Base-by-base conservation (phyloP, 2,888 invertebrate species). In the Parasteatoda lunata region DNA sequence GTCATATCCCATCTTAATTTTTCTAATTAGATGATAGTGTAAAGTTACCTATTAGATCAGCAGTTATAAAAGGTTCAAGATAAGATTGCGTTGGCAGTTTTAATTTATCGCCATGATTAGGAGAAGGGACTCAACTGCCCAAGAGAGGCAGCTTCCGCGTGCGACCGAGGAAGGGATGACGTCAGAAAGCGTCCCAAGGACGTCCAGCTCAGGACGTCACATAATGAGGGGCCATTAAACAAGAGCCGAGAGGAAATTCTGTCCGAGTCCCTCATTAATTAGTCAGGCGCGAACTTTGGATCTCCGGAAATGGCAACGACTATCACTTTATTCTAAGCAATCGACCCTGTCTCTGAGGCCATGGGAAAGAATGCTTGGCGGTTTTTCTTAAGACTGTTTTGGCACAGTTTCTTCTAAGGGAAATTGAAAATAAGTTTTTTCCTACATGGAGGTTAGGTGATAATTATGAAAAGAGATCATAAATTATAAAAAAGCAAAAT, bases 151-250 rank as follows among this genome's bases (percentile, higher is more conserved):
- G 75, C 64, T 82, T 82, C 82, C 82, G 69, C 77, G 71, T 45
- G 69, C 45, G 71, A 15, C 48, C 30, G 48, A 48, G 70, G 49
- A 70, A 7, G 49, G n/a, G 7, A 13, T 77, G 77, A 77, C 83
- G 83, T 83, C 83, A 83, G 65, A 47, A 64, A 76, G 49, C 6
- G 77, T 77, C 69, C 72, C 81, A 83, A 83, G 82, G 77, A 30
- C 83, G 48, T n/a, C 30, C 66, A 15, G 30, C 15, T 66, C 66
- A 54, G 69, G 73, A 73, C 72, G 54, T 52, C 59, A 48, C 15
- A 11, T 83, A 83, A 83, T 77, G 83, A 83, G 76, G 70, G 77
- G 66, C 75, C 82, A 83, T 83, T 83, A 83, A 76, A 77, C 59
- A 54, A 48, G 49, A 66, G 66, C 48, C 70, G 70, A 83, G 83